Conservation (phyloP, 2,113 vertebrate species). For the Camarhynchus parvulus region DNA sequence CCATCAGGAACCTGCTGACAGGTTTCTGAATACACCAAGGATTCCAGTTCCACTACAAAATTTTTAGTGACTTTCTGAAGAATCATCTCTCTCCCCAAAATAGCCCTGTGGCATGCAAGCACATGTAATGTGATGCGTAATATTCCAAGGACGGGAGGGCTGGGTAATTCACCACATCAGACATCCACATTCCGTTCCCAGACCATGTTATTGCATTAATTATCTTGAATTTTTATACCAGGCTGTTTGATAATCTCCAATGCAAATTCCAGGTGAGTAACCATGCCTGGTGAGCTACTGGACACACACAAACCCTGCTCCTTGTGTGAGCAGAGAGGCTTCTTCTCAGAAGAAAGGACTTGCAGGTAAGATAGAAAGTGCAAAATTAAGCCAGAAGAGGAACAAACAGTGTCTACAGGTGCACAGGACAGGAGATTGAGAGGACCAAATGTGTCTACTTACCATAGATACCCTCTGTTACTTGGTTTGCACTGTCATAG, state of each 20-base stretch:
- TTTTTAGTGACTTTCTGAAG: background rate
- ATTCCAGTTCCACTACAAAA: background rate
- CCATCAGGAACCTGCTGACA: background rate
- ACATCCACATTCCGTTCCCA: fast-evolving
- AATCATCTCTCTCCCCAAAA: background rate
- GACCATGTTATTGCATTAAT: background rate
- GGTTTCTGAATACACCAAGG: background rate
- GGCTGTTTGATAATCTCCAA: background rate
- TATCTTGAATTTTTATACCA: background rate
- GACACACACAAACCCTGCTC: background rate
- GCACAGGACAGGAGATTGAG: background rate
- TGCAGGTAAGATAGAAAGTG: background rate
- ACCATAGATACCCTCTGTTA: background rate
- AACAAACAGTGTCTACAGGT: fast-evolving
- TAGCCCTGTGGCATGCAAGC: background rate
- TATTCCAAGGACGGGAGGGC: background rate
- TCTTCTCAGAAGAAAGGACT: background rate
- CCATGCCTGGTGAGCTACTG: background rate
- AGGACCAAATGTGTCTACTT: background rate
- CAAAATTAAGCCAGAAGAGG: background rate
- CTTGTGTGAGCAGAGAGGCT: background rate
- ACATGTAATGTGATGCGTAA: background rate
- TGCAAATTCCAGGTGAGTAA: background rate
- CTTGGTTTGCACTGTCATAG: background rate
- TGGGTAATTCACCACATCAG: background rate